Evolutionary conservation across 2,888 invertebrate species (phyloP), one percentile per base, ranked within the genome.

Genomic region (Trachelus tabidus): DNA sequence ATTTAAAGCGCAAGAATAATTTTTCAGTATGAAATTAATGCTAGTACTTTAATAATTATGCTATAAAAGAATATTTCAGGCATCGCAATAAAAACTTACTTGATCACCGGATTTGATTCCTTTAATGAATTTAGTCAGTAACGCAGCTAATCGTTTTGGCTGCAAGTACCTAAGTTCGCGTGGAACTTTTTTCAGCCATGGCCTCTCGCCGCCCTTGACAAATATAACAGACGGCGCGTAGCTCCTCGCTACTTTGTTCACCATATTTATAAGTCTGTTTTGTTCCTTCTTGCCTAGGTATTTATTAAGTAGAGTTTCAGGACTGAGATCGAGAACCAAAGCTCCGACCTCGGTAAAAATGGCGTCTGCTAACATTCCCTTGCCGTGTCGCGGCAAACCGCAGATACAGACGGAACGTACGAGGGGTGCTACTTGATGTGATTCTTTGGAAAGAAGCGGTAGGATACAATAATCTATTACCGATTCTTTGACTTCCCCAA

Each of bases 141-240:
- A 93, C 85, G 93, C 94, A 76, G 94, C 94, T 56, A 97, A 91
- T 76, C 95, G 92, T 83, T 95, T 95, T 0, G 96, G 96, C 83
- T 96, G 94, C 23, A 93, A 90, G 33, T 93, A 90, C 90, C 94
- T 94, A 82, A 95, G 95, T 73, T 93, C 93, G 80, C 93, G 92
- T 0, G 95, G 94, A 4, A 95, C 93, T 88, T 93, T 94, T 84
- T 94, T 95, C 81, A 94, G 94, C 92, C 95, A 97, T 81, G 95
- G 92, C 86, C 93, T 94, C 79, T 96, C 95, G 1, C 93, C 95
- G 73, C 93, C 92, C 9, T 95, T 94, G 34, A 97, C 93, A 81
- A 95, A 93, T 80, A 97, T 94, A 1, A 97, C 92, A 0, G 96
- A 94, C 0, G 97, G 97, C 85, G 96, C 95, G 87, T 94, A 93